A percentile compares a stretch with the other conserved stretches of the same genome.
Conservation (phyloP, 2,888 invertebrate species). For the Oligia latruncula region DNA sequence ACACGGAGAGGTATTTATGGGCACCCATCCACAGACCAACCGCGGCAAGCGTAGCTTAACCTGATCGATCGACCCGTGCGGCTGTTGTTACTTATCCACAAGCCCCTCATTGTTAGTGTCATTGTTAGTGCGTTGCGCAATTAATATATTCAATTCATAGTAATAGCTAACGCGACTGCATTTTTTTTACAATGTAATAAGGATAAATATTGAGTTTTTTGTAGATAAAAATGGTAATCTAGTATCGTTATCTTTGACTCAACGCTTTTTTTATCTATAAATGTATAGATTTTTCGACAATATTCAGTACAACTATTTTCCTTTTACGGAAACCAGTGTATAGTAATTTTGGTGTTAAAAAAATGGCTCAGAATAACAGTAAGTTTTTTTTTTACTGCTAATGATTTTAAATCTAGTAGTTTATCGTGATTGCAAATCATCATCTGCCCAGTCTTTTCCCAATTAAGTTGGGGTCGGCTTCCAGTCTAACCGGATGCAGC, state of each 20-base stretch:
- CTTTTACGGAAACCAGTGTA: neutral
- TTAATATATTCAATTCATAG: neutral
- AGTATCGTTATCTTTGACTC: conserved; percentile 15
- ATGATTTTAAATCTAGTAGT: neutral
- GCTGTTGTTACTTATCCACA: too few species aligned
- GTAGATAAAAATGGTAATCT: conserved; percentile 27
- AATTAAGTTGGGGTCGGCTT: too few species aligned
- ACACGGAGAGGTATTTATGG: too few species aligned
- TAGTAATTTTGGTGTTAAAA: conserved; percentile 7
- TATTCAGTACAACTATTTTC: conserved; percentile 9
- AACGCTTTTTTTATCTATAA: conserved; percentile 32
- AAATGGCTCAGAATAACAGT: conserved; percentile 23
- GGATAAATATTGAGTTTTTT: neutral
- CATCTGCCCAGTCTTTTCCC: too few species aligned
- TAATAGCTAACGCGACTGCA: neutral
- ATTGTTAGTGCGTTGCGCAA: neutral
- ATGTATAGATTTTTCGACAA: conserved; percentile 1
- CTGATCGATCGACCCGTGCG: too few species aligned
- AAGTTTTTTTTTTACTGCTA: conserved; percentile 6
- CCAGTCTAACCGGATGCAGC: too few species aligned
- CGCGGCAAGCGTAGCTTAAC: too few species aligned
- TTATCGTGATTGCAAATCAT: neutral
- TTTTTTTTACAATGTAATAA: neutral
- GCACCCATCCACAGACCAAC: too few species aligned
- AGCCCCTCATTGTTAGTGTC: too few species aligned